These are phyloP conservation scores for Mythimna pallens DNA, from an alignment of 2,888 invertebrate genomes.

Conservation along the genomic window DNA sequence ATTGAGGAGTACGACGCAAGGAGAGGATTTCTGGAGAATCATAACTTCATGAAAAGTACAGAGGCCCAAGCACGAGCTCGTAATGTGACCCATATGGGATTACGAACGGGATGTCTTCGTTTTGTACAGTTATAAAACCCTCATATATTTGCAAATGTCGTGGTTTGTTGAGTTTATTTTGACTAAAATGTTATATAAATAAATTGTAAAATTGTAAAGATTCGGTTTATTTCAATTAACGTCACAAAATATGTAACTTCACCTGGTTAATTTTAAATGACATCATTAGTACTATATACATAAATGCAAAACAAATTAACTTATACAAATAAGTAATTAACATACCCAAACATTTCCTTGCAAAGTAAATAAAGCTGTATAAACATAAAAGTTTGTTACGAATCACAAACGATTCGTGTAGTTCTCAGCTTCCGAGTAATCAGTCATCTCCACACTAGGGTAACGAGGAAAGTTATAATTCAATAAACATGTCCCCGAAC, in stretches of 20 bases:
- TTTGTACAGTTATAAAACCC: conserved; percentile 90
- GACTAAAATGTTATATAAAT: conserved; percentile 87
- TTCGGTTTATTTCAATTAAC: no score
- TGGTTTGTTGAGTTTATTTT: conserved; percentile 93
- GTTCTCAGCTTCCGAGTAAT: conserved; percentile 48
- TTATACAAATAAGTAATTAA: conserved; percentile 34
- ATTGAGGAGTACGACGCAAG: no score
- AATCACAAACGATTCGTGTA: conserved; percentile 51
- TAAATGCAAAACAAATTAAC: conserved; percentile 21
- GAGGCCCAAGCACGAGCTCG: no score
- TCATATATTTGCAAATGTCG: conserved; percentile 91
- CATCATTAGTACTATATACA: neutral
- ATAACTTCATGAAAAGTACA: no score
- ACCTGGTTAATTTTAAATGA: neutral
- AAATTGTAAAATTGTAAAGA: conserved; percentile 49
- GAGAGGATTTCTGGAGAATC: no score
- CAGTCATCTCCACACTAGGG: conserved; percentile 60
- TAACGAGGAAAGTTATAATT: conserved; percentile 69
- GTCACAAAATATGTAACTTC: neutral
- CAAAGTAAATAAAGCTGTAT: conserved; percentile 25
- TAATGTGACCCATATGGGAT: conserved; percentile 88
- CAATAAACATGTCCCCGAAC: conserved; percentile 60
- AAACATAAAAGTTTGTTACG: conserved; percentile 39
- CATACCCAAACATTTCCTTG: conserved; percentile 37
- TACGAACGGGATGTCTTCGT: conserved; percentile 92